A percentile compares a stretch with the other conserved stretches of the same genome.
Conservation (phyloP, 2,888 invertebrate genomes). For the Alloscopus bannaensis region DNA sequence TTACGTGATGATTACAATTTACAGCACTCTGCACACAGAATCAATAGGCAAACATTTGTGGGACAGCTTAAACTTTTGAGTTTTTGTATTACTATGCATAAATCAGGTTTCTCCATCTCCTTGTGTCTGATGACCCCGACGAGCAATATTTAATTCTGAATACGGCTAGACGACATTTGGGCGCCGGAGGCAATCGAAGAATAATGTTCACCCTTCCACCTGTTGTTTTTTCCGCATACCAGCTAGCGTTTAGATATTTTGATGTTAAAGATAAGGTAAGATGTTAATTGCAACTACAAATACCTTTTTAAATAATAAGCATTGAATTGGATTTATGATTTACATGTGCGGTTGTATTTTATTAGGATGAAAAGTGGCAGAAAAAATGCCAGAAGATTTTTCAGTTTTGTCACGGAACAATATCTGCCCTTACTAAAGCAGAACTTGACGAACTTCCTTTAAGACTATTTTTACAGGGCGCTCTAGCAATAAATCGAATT, state of each 20-base stretch:
- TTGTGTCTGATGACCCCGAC: slow-evolving; percentile 87
- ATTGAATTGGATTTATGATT: neutral
- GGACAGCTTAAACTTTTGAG: too few species aligned
- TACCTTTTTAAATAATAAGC: neutral
- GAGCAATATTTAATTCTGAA: slow-evolving; percentile 94
- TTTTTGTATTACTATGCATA: neutral
- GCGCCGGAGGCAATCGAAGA: slow-evolving; percentile 91
- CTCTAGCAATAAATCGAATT: slow-evolving; percentile 93
- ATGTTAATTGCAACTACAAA: neutral
- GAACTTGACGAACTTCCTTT: slow-evolving; percentile 95
- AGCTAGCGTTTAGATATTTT: slow-evolving; percentile 89
- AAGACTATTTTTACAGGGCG: slow-evolving; percentile 95
- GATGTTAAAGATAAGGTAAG: slow-evolving; percentile 83
- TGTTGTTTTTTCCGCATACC: slow-evolving; percentile 94
- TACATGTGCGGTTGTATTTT: slow-evolving; percentile 28
- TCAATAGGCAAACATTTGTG: too few species aligned
- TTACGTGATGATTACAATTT: too few species aligned
- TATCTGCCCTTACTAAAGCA: slow-evolving; percentile 94
- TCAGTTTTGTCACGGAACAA: slow-evolving; percentile 97
- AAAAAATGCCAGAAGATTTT: slow-evolving; percentile 99
- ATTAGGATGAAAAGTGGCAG: slow-evolving; percentile 97
- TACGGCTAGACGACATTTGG: slow-evolving; percentile 90
- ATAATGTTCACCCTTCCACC: slow-evolving; percentile 95
- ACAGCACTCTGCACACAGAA: too few species aligned
- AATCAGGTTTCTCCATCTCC: slow-evolving; percentile 86